A percentile compares a stretch with the other conserved stretches of the same genome.
These are phyloP conservation scores for Kryphioiulus occultus DNA, from an alignment of 2,888 invertebrate species.

Conservation along the genomic window DNA sequence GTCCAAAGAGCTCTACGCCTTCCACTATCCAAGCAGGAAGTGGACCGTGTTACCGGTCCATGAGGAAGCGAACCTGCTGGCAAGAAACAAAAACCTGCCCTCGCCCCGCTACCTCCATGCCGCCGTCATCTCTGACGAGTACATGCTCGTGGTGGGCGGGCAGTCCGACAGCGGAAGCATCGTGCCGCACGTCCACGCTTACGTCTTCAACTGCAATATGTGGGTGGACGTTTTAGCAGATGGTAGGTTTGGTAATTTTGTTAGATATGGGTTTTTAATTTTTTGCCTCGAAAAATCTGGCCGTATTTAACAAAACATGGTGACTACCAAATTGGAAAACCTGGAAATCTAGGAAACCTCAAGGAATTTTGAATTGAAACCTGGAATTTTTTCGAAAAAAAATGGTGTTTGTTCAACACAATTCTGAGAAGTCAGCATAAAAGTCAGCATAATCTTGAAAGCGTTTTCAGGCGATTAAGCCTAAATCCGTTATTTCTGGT, in stretches of 20 bases:
- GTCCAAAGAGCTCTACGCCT: conserved; percentile 79
- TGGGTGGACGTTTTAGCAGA: conserved; percentile 76
- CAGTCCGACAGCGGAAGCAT: conserved; percentile 67
- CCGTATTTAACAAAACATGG: too few relatives aligned
- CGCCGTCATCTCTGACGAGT: conserved; percentile 85
- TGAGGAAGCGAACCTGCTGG: neutral
- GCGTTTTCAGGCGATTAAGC: too few relatives aligned
- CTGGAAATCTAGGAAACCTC: too few relatives aligned
- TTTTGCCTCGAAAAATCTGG: too few relatives aligned
- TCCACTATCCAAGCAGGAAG: conserved; percentile 76
- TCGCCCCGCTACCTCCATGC: conserved; percentile 81
- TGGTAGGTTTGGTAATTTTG: conserved; percentile 33
- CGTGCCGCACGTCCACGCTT: conserved; percentile 78
- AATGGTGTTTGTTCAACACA: too few relatives aligned
- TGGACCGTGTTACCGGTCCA: conserved; percentile 83
- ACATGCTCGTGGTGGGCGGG: conserved; percentile 91
- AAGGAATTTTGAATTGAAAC: too few relatives aligned
- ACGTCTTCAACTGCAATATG: conserved; percentile 86
- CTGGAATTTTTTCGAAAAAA: too few relatives aligned
- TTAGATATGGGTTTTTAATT: neutral
- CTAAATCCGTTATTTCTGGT: too few relatives aligned
- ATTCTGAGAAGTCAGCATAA: too few relatives aligned
- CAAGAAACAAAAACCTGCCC: conserved; percentile 64
- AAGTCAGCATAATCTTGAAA: too few relatives aligned
- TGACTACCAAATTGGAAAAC: too few relatives aligned